Percentiles rank a stretch among this genome's conserved stretches.
These are phyloP conservation scores for Pollachius pollachius DNA, from an alignment of 2,113 vertebrate genomes.

Conservation along the genomic window DNA sequence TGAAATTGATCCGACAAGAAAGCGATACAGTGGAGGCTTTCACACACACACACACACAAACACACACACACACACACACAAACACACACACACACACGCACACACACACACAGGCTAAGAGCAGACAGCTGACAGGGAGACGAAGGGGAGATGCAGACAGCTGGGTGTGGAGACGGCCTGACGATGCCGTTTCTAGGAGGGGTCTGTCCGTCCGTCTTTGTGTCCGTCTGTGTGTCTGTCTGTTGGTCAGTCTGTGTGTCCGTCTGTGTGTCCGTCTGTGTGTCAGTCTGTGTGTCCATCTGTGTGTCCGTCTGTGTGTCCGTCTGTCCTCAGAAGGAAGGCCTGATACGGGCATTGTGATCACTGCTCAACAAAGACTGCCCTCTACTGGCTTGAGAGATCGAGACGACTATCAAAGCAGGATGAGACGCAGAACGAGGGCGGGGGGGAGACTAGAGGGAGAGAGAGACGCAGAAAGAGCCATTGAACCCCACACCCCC, in stretches of 20 bases:
- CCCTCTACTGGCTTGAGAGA: constrained; percentile 49
- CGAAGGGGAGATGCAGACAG: constrained; percentile 36
- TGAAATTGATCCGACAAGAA: neutral
- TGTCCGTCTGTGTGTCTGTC: neutral
- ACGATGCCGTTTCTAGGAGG: neutral
- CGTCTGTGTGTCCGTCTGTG: too few relatives aligned
- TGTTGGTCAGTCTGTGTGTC: neutral
- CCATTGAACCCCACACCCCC: too few relatives aligned
- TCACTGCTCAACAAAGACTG: constrained; percentile 20
- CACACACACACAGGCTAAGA: constrained; percentile 1
- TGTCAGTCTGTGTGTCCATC: too few relatives aligned
- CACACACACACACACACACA: constrained; percentile 1
- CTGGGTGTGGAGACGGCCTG: constrained; percentile 34
- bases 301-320: neutral
- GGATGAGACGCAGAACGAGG: neutral
- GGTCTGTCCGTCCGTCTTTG: constrained; percentile 2
- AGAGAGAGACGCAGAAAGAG: neutral
- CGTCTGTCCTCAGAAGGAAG: neutral
- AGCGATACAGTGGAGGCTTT: neutral
- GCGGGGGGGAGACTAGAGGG: constrained; percentile 1
- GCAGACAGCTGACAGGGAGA: constrained; percentile 16
- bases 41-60: neutral
- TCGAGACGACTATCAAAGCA: neutral
- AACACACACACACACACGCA: neutral
- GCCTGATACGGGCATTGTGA: neutral